phyloP scores from a whole-genome alignment of 2,888 invertebrate genomes.

The Drosophila testacea region DNA sequence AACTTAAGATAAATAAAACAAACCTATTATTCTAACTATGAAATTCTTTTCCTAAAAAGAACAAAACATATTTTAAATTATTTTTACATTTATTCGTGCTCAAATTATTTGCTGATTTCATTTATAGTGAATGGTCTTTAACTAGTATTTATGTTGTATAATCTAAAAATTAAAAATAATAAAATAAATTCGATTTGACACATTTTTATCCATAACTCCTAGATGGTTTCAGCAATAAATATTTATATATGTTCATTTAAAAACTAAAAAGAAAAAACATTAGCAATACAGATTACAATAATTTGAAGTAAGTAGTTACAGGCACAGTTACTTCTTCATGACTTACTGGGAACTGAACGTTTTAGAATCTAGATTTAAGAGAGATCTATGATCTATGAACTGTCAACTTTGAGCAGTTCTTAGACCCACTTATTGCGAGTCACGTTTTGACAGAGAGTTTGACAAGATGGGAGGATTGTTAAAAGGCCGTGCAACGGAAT shows the following conservation, averaged over 20 bases:
- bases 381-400: slow-evolving; percentile 28
- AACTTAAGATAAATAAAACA: too few relatives aligned
- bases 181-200: too few relatives aligned
- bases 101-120: too few relatives aligned
- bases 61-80: too few relatives aligned
- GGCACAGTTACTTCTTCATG: background rate
- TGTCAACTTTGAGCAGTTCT: slow-evolving; percentile 38
- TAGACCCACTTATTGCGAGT: slow-evolving; percentile 31
- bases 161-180: too few relatives aligned
- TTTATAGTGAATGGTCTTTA: too few relatives aligned
- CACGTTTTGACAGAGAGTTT: slow-evolving; percentile 38
- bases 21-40: too few relatives aligned
- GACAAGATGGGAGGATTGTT: background rate
- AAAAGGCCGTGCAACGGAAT: slow-evolving; percentile 57
- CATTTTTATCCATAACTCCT: background rate
- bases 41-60: too few relatives aligned
- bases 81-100: too few relatives aligned
- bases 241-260: background rate
- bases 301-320: too few relatives aligned
- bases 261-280: background rate
- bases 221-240: background rate
- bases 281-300: too few relatives aligned
- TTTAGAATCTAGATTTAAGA: background rate
- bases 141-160: too few relatives aligned
- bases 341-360: slow-evolving; percentile 12